phyloP scores from a whole-genome alignment of 2,888 invertebrate species.

The Julus scandinavius region DNA sequence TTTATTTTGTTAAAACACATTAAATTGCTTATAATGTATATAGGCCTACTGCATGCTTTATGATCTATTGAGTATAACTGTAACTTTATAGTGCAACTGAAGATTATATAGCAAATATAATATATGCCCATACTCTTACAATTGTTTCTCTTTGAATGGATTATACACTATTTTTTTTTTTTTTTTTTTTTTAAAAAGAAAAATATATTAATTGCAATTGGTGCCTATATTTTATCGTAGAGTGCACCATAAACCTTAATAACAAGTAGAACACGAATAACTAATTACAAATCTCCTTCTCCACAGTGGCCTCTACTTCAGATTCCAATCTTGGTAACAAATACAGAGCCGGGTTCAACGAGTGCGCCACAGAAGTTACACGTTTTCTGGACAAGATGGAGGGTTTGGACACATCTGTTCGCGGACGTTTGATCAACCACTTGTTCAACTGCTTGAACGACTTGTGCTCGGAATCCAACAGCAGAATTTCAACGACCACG shows the following conservation, averaged over 20 bases:
- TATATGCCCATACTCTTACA: too few species aligned
- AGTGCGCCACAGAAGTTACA: conserved; percentile 48
- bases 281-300: not conserved
- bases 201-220: too few species aligned
- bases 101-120: too few species aligned
- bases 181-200: not conserved
- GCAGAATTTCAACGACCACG: conserved; percentile 24
- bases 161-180: not conserved
- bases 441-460: conserved; percentile 49
- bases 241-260: not conserved
- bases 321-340: conserved; percentile 40
- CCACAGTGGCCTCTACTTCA: not conserved
- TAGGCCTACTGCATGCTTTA: too few species aligned
- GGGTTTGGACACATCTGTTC: conserved; percentile 37
- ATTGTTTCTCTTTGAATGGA: too few species aligned
- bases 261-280: not conserved
- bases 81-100: too few species aligned
- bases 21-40: too few species aligned
- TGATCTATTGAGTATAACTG: too few species aligned
- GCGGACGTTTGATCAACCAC: conserved; percentile 36
- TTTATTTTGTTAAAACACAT: too few species aligned
- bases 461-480: conserved; percentile 67
- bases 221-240: not conserved
- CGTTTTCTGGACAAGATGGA: conserved; percentile 62
- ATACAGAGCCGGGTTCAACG: conserved; percentile 51